Conservation (phyloP, 2,113 vertebrate genomes). For the Caranx melampygus region DNA sequence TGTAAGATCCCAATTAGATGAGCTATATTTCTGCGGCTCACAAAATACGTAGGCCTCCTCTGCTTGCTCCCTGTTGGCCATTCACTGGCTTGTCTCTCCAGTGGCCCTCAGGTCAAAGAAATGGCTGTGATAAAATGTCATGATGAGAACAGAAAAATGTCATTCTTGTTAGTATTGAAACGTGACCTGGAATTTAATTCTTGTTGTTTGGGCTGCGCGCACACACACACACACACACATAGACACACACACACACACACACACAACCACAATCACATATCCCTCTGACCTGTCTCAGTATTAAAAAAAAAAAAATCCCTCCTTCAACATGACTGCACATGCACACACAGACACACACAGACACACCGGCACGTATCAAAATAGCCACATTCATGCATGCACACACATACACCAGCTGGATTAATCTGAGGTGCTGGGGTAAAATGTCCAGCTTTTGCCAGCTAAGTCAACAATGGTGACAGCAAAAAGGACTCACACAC, state of each 20-base stretch:
- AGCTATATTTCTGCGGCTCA: conserved; percentile 29
- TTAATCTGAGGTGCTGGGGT: conserved; percentile 37
- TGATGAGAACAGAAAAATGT: conserved; percentile 76
- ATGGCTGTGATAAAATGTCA: conserved; percentile 75
- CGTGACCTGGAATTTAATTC: conserved; percentile 67
- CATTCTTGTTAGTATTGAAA: conserved; percentile 71
- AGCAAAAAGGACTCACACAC: conserved; percentile 30
- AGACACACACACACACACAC: neutral
- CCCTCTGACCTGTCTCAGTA: conserved; percentile 58
- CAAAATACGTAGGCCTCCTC: conserved; percentile 36
- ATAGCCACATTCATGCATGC: conserved; percentile 1
- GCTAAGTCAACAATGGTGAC: conserved; percentile 26
- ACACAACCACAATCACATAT: neutral
- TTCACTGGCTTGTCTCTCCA: conserved; percentile 42
- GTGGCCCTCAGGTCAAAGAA: conserved; percentile 60
- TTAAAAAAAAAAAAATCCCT: conserved; percentile 41
- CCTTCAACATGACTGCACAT: conserved; percentile 31
- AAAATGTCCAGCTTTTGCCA: conserved; percentile 34
- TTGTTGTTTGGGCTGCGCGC: conserved; percentile 44
- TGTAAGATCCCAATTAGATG: conserved; percentile 52
- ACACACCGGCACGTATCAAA: conserved; percentile 17
- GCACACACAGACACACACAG: conserved; percentile 25
- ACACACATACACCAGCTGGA: conserved; percentile 16
- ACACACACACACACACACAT: conserved; percentile 6
- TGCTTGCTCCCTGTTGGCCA: conserved; percentile 34